phyloP scores from a whole-genome alignment of 2,113 vertebrate species.

The Chrysemys picta region DNA sequence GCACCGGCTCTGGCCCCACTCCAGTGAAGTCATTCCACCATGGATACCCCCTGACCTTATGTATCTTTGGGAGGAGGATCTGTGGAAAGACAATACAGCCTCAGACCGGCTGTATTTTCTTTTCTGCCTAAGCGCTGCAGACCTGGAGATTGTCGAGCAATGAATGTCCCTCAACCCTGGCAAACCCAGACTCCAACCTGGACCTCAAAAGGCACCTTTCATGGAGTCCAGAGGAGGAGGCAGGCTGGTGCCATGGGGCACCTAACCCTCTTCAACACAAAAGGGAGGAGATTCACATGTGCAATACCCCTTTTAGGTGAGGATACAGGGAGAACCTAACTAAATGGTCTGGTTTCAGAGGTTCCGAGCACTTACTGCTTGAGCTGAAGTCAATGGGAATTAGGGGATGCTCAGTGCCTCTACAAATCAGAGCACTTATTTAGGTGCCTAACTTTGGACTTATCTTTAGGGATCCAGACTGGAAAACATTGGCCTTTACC shows the following conservation, averaged over 20 bases:
- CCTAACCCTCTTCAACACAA: not conserved
- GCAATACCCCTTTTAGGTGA: not conserved
- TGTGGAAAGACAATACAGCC: not conserved
- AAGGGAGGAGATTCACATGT: not conserved
- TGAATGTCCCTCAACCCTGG: not conserved
- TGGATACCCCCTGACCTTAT: not conserved
- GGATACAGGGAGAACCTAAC: not conserved
- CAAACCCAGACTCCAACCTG: not conserved
- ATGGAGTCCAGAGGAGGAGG: not conserved
- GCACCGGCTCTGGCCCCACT: not conserved
- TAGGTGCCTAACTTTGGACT: not conserved
- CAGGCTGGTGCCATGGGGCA: rapidly evolving
- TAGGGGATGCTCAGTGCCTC: not conserved
- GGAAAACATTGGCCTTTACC: not conserved
- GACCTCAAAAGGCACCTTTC: not conserved
- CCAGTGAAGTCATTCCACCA: not conserved
- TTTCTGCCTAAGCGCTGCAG: not conserved
- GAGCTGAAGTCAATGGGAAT: not conserved
- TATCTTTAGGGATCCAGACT: not conserved
- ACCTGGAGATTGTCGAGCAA: not conserved
- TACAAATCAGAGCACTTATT: not conserved
- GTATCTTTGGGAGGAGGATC: not conserved
- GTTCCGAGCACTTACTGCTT: not conserved
- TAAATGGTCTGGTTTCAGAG: not conserved
- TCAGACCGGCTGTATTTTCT: not conserved